Percentiles rank a stretch among this genome's conserved stretches.
These are phyloP conservation scores for Lutjanus campechanus DNA, from an alignment of 2,797 vertebrate genomes.

Conservation along the genomic window DNA sequence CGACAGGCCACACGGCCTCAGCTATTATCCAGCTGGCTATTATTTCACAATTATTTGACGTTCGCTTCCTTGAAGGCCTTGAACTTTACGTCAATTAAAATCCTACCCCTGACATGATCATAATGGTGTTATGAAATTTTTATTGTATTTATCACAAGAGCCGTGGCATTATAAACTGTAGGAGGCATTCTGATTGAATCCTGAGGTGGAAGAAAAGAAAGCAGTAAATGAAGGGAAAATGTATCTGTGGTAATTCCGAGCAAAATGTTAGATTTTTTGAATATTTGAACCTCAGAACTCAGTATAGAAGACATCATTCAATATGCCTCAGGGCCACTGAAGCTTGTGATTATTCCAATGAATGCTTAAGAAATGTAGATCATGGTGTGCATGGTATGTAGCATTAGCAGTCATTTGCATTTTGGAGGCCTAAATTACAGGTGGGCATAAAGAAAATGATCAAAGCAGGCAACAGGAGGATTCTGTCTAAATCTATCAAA, in stretches of 20 bases:
- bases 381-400: slow-evolving; percentile 49
- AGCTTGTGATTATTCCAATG: slow-evolving; percentile 63
- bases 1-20: neutral
- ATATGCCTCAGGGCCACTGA: slow-evolving; percentile 43
- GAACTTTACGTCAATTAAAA: slow-evolving; percentile 87
- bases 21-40: slow-evolving; percentile 22
- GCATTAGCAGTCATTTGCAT: slow-evolving; percentile 70
- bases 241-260: slow-evolving; percentile 40
- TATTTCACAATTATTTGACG: slow-evolving; percentile 66
- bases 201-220: slow-evolving; percentile 44
- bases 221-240: slow-evolving; percentile 45
- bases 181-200: slow-evolving; percentile 67
- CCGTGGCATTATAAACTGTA: slow-evolving; percentile 84
- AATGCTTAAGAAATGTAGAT: slow-evolving; percentile 66
- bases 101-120: slow-evolving; percentile 75
- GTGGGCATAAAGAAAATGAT: slow-evolving; percentile 71
- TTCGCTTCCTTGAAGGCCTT: slow-evolving; percentile 82
- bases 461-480: slow-evolving; percentile 62
- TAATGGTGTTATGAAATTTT: slow-evolving; percentile 79
- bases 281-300: slow-evolving; percentile 58
- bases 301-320: slow-evolving; percentile 56
- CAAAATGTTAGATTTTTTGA: slow-evolving; percentile 59
- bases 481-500: slow-evolving; percentile 66
- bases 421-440: slow-evolving; percentile 70
- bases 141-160: slow-evolving; percentile 81